phyloP scores from a whole-genome alignment of 2,113 vertebrate genomes.

The Gobiocypris rarus region DNA sequence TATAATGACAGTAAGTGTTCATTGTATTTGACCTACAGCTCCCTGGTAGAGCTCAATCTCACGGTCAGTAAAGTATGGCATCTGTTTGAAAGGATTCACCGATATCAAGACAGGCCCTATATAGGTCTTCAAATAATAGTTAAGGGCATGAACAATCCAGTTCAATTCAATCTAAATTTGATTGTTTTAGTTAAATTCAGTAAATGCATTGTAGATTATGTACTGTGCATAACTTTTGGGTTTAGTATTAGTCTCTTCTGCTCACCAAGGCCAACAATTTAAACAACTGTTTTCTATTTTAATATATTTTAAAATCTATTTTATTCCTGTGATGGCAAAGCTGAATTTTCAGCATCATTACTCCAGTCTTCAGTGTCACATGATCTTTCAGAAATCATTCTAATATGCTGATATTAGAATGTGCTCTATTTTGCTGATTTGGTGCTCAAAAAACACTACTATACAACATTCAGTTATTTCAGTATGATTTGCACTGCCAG shows the following conservation, averaged over 20 bases:
- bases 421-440: no score
- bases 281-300: no score
- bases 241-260: no score
- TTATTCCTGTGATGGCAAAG: background rate
- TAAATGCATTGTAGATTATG: no score
- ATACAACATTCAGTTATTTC: no score
- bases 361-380: background rate
- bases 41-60: conserved; percentile 96
- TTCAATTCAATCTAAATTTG: background rate
- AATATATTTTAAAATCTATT: background rate
- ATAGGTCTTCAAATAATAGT: conserved; percentile 82
- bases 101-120: conserved; percentile 95
- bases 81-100: conserved; percentile 97
- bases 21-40: conserved; percentile 81
- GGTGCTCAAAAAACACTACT: no score
- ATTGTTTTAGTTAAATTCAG: background rate
- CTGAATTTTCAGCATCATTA: background rate
- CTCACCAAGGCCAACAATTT: no score
- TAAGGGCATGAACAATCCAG: conserved; percentile 56
- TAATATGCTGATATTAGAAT: no score
- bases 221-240: no score
- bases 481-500: no score
- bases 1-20: background rate
- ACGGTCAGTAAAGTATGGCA: conserved; percentile 95
- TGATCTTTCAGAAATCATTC: background rate